Conservation (phyloP, 2,113 vertebrate species). For the Dasypus novemcinctus region DNA sequence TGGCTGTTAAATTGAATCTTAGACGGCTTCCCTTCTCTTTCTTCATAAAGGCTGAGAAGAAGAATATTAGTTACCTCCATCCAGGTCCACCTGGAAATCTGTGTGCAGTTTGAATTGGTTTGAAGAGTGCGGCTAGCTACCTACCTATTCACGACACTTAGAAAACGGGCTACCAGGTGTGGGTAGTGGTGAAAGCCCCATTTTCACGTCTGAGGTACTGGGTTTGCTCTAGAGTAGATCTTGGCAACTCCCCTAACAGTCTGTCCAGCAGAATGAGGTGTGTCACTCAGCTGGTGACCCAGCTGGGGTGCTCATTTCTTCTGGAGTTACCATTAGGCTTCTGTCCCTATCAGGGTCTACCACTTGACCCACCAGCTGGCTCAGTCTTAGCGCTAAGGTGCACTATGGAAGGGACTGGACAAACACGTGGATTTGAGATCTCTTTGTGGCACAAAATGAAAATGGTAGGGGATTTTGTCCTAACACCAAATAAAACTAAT, state of each 20-base stretch:
- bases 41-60: constrained; percentile 22
- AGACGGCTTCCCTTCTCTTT: not conserved
- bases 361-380: constrained; percentile 76
- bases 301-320: constrained; percentile 62
- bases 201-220: constrained; percentile 86
- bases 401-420: constrained; percentile 62
- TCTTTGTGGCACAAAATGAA: not conserved
- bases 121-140: constrained; percentile 54
- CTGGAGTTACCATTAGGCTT: constrained; percentile 68
- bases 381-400: constrained; percentile 85
- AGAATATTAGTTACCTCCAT: not conserved
- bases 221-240: constrained; percentile 80
- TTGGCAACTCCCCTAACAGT: constrained; percentile 75
- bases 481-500: constrained; percentile 45
- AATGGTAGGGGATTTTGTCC: not conserved
- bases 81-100: constrained; percentile 53
- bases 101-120: constrained; percentile 64
- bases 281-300: constrained; percentile 61
- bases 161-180: constrained; percentile 62
- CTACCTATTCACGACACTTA: constrained; percentile 77
- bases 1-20: not conserved
- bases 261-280: constrained; percentile 70
- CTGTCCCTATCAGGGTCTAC: constrained; percentile 66
- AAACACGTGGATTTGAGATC: constrained; percentile 30
- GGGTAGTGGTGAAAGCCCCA: constrained; percentile 76